Percentiles rank a stretch among this genome's conserved stretches.
phyloP scores from a whole-genome alignment of 64 coral and sea anemone species.

The Pocillopora damicornis region DNA sequence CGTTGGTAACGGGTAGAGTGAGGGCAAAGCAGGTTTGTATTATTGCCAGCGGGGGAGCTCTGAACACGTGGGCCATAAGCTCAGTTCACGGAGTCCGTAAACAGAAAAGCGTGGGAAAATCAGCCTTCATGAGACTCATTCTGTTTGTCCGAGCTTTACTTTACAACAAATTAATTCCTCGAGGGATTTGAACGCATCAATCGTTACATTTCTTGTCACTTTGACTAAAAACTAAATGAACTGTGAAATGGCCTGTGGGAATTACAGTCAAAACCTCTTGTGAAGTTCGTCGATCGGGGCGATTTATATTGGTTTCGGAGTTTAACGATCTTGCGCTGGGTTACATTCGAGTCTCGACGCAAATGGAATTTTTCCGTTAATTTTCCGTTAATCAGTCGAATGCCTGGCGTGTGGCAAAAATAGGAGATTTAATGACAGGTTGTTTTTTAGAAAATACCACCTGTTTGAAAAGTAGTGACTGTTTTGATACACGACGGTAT shows the following conservation, averaged over 20 bases:
- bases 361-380: neutral
- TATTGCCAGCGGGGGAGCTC: neutral
- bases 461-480: constrained; percentile 8
- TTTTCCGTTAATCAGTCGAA: neutral
- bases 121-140: neutral
- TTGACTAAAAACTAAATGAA: constrained; percentile 21
- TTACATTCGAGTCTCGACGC: neutral
- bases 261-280: neutral
- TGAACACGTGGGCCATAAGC: neutral
- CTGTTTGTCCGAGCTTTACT: constrained; percentile 10
- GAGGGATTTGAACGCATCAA: constrained; percentile 5
- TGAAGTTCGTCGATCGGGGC: neutral
- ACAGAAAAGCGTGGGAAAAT: constrained; percentile 42
- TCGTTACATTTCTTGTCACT: neutral
- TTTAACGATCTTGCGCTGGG: neutral
- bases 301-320: neutral
- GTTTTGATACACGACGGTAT: neutral
- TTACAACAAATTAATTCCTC: constrained; percentile 31
- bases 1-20: neutral
- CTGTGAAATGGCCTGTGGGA: constrained; percentile 5
- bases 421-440: neutral
- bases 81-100: neutral
- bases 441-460: neutral
- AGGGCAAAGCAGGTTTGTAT: neutral
- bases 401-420: constrained; percentile 16